phyloP scores from a whole-genome alignment of 1,140 invertebrate species.

The Pogonomyrmex californicus region DNA sequence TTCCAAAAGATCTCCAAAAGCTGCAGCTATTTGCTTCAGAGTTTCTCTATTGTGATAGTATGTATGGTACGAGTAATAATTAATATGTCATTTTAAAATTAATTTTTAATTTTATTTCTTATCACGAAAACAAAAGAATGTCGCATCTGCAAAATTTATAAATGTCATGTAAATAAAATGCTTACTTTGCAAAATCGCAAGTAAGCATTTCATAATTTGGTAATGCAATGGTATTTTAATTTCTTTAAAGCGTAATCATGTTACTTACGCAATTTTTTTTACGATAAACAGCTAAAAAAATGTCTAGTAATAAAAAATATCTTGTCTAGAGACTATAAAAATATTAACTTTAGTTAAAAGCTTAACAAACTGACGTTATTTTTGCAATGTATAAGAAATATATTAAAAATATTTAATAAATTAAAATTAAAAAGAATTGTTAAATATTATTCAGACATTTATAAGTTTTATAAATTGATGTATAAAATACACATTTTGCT shows the following conservation, averaged over 20 bases:
- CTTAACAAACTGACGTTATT: not conserved
- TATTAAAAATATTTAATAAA: slow-evolving; percentile 11
- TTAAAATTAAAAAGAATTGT: not conserved
- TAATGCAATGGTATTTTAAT: not conserved
- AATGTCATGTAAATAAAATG: not conserved
- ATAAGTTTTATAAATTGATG: not conserved
- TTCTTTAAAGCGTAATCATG: not conserved
- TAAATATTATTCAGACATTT: not conserved
- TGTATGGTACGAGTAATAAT: not conserved
- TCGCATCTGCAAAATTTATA: not conserved
- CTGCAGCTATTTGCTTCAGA: not conserved
- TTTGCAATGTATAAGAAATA: not conserved
- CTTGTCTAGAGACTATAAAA: not conserved
- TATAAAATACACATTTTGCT: not conserved
- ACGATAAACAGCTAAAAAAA: not conserved
- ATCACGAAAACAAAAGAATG: not conserved
- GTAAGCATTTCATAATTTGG: not conserved
- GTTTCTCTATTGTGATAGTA: not conserved
- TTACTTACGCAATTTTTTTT: slow-evolving; percentile 16
- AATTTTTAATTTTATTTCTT: not conserved
- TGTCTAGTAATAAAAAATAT: not conserved
- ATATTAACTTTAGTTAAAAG: slow-evolving; percentile 3
- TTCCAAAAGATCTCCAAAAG: not conserved
- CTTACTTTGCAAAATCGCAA: not conserved
- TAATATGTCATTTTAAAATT: not conserved